These are phyloP conservation scores for Grantiella picta DNA, from an alignment of 2,113 vertebrate species.

Conservation along the genomic window DNA sequence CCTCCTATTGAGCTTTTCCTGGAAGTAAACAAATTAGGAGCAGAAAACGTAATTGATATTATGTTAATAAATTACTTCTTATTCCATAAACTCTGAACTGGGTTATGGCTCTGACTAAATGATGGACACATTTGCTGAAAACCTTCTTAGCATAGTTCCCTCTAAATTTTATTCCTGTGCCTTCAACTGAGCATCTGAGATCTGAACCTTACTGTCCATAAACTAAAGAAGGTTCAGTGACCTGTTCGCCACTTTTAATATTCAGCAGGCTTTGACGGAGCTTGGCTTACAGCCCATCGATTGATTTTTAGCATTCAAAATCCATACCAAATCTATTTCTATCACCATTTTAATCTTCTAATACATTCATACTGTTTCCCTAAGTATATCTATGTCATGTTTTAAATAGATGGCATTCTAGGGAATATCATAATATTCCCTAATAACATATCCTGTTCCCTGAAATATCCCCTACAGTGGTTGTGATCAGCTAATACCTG, in stretches of 20 bases:
- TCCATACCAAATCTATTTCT: not conserved
- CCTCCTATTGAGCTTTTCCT: not conserved
- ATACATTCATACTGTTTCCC: not conserved
- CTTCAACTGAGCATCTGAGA: not conserved
- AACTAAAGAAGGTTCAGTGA: not conserved
- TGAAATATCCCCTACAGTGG: not conserved
- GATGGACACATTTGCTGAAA: not conserved
- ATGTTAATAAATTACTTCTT: constrained; percentile 21
- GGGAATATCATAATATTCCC: not conserved
- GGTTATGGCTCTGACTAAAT: not conserved
- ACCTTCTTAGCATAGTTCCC: not conserved
- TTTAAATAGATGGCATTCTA: not conserved
- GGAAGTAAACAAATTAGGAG: not conserved
- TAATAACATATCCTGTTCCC: not conserved
- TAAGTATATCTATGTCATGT: not conserved
- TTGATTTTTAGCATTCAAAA: not conserved
- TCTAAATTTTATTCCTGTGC: not conserved
- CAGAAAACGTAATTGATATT: not conserved
- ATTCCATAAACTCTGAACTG: not conserved
- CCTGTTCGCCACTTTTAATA: not conserved
- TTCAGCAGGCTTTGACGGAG: not conserved
- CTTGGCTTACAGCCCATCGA: not conserved
- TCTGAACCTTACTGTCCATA: not conserved
- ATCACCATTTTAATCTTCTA: not conserved
- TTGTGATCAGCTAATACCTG: not conserved